Base-by-base conservation (phyloP, 1,140 invertebrate species). In the Eciton burchellii region DNA sequence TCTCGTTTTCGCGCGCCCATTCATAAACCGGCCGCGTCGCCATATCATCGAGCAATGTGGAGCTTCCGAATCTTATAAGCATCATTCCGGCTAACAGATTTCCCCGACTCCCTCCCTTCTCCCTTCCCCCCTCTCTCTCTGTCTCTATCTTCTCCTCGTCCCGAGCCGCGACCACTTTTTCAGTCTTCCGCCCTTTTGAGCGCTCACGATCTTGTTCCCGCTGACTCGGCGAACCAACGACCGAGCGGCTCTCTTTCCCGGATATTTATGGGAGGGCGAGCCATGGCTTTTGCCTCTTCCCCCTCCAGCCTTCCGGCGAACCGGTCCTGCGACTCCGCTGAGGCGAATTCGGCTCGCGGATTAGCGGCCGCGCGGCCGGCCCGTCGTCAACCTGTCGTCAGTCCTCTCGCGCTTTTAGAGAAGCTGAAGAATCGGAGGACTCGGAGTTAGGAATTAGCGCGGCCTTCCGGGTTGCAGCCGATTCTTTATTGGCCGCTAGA, bases 1-100 rank as follows among this genome's bases (percentile, higher is more conserved):
- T 74, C 59, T 60, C n/a, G n/a, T 60, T 74, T 74, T 41, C 6
- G 19, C 29, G 41, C 19, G 43, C 43, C 41, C 41, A 62, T 12
- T 60, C 24, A 14, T 60, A 49, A 74, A 35, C 43, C 21, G 3
- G 14, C 2, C 12, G n/a, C n/a, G 4, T 47, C 62, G 47, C 43
- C 54, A 65, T 66, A 60, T 85, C 85, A 86, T 82, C 71, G 85
- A 82, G 76, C 70, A 62, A 81, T 47, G 68, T 66, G 56, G 82
- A 86, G 73, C 84, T 82, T 26, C 45, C 66, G 45, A 86, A 82
- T 59, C 76, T 86, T 85, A 76, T 76, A 72, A 85, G 56, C 77
- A 68, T 84, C 41, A 86, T 84, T 84, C 65, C 57, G 84, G 63
- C 71, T 86, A 85, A 86, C 72, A 49, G 85, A 85, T 86, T 86